phyloP scores from a whole-genome alignment of 2,888 invertebrate species.

The Drosophila atroscutellata region DNA sequence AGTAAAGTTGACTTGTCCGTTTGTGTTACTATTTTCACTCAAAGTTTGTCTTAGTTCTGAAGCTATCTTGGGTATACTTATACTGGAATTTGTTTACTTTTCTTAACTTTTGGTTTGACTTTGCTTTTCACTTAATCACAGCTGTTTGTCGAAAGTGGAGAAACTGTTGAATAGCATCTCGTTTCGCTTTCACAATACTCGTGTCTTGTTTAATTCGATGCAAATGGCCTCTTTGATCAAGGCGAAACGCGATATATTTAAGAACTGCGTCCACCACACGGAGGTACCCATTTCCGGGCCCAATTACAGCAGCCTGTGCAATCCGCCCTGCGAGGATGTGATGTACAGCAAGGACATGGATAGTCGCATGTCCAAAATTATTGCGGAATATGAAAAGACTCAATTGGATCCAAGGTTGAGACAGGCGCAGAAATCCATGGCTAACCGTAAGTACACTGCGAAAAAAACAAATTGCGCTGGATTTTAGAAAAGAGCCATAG shows the following conservation, averaged over 20 bases:
- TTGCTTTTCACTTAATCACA: constrained; percentile 26
- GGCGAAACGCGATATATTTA: constrained; percentile 31
- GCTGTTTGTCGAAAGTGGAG: constrained; percentile 78
- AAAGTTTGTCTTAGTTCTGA: not conserved
- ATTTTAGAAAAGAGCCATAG: not conserved
- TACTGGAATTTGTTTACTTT: not conserved
- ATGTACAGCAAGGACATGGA: constrained; percentile 47
- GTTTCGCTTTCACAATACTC: constrained; percentile 75
- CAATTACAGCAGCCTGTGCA: constrained; percentile 48
- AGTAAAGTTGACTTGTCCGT: not conserved
- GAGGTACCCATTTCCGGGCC: constrained; percentile 68
- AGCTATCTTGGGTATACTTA: not conserved
- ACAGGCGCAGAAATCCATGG: not conserved
- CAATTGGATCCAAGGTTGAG: not conserved
- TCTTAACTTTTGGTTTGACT: not conserved
- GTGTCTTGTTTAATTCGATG: constrained; percentile 17
- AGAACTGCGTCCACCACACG: constrained; percentile 28
- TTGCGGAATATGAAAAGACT: constrained; percentile 56
- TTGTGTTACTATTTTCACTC: not conserved
- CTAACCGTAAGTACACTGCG: constrained; percentile 36
- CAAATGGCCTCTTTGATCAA: not conserved
- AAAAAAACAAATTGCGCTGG: not conserved
- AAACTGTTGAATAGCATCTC: constrained; percentile 65
- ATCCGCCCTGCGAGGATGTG: constrained; percentile 19
- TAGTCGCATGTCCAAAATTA: constrained; percentile 58